A percentile compares a stretch with the other conserved stretches of the same genome.
phyloP scores from a whole-genome alignment of 2,888 invertebrate species.

The Epistrophe eligans region DNA sequence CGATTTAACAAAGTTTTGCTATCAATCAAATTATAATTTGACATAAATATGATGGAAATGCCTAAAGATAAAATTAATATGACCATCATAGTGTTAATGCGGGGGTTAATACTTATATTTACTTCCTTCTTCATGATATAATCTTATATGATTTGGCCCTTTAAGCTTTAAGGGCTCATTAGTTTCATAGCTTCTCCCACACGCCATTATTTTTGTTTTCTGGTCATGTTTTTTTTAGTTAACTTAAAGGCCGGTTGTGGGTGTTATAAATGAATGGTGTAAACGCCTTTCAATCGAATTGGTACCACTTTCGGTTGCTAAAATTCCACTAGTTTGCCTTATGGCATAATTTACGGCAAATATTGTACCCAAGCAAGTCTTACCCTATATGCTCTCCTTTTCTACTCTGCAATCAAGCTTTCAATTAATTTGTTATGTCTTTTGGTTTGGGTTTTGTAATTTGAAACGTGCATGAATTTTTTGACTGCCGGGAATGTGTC shows the following conservation, averaged over 20 bases:
- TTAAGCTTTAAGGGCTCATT: not conserved
- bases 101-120: not conserved
- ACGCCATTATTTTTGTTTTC: not conserved
- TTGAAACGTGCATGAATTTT: not conserved
- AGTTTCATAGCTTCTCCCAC: not conserved
- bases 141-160: not conserved
- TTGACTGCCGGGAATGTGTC: not conserved
- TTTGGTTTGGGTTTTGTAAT: constrained; percentile 4
- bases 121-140: not conserved
- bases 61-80: not conserved
- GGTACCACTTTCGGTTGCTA: no score
- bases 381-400: not conserved
- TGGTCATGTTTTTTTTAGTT: not conserved
- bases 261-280: not conserved
- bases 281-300: not conserved
- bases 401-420: not conserved
- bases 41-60: not conserved
- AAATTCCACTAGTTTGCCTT: not conserved
- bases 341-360: not conserved
- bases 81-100: not conserved
- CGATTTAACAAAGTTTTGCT: not conserved
- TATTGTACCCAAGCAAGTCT: not conserved
- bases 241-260: not conserved
- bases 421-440: not conserved
- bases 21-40: not conserved